Evolutionary conservation across 37 sponge, comb jelly and placozoan genomes (phyloP), one percentile per base, ranked within the genome.

Genomic region (Lycopodina hypogea): DNA sequence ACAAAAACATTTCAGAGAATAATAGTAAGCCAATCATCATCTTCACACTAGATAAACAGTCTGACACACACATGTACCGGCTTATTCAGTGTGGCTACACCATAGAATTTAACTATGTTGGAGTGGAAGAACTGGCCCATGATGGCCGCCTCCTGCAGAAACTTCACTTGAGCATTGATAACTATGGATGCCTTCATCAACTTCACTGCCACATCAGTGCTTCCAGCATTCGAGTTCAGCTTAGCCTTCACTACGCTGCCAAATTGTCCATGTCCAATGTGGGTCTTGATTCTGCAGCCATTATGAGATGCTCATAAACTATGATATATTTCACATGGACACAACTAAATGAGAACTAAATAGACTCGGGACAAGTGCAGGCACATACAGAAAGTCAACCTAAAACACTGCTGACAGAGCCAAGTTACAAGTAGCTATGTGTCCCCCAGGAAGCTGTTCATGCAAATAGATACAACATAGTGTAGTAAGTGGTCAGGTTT

Each of bases 121-220:
- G 83, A 78, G 69, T 90, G 91, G 56, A 62, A 69, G 74, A 90
- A 90, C 83, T 90, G 91, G 6, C 86, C 86, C 66, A 85, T 78
- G 29, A 85, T 85, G 69, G 86, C 91, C 38, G 86, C 91, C 75
- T 90, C 91, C 62, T 84, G 85, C 11, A 90, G 83, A 56, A 90
- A 90, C 72, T 62, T 42, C 22, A 86, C 81, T 26, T 71, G 76
- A 34, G 82, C 83, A 28, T 81, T 63, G 29, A 72, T 36, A 0
- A 3, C 1, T 8, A 67, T 26, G 48, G 41, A 32, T 4, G 65
- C 39, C 35, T 82, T 81, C 55, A 90, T 66, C 0, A 50, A 36
- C 79, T 90, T 90, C 14, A 90, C 77, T 8, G 91, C 91, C 23
- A 86, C 86, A 12, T 30, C 42, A 36, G 35, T 72, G 7, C 28